phyloP scores from a whole-genome alignment of 2,113 vertebrate species.

The Ifrita kowaldi region DNA sequence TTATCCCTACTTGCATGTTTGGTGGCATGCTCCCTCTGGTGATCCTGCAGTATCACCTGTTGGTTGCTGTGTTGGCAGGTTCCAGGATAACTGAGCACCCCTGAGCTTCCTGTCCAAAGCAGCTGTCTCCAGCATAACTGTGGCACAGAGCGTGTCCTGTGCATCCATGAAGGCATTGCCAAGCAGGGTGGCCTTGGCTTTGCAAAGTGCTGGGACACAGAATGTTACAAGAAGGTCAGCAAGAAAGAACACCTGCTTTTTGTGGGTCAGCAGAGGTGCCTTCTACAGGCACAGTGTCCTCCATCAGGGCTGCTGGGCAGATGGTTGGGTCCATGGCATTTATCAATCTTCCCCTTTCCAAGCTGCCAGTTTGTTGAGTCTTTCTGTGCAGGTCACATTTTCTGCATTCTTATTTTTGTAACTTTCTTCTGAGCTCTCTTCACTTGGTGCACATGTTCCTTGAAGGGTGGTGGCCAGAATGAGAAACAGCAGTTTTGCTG shows the following conservation, averaged over 20 bases:
- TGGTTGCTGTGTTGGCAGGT: not conserved
- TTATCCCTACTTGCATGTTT: not conserved
- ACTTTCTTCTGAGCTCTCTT: not conserved
- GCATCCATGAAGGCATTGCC: rapidly evolving
- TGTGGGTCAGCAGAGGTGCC: not conserved
- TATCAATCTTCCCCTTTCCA: not conserved
- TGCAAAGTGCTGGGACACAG: not conserved
- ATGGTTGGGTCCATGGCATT: rapidly evolving
- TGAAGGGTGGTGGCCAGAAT: not conserved
- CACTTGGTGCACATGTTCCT: not conserved
- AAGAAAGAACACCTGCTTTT: not conserved
- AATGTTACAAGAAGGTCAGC: rapidly evolving
- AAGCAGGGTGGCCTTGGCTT: not conserved
- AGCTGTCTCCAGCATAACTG: not conserved
- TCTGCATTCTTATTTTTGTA: not conserved
- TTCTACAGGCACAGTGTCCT: rapidly evolving
- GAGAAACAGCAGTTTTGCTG: not conserved
- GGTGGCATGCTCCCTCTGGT: not conserved
- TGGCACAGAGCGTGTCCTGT: not conserved
- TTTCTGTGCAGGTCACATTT: not conserved
- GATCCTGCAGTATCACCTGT: not conserved
- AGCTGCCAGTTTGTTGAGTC: not conserved
- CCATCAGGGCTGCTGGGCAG: not conserved
- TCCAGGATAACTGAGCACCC: not conserved
- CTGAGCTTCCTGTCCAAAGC: not conserved